These are phyloP conservation scores for Acanthococcus lagerstroemiae DNA, from an alignment of 2,888 invertebrate species.

Conservation along the genomic window DNA sequence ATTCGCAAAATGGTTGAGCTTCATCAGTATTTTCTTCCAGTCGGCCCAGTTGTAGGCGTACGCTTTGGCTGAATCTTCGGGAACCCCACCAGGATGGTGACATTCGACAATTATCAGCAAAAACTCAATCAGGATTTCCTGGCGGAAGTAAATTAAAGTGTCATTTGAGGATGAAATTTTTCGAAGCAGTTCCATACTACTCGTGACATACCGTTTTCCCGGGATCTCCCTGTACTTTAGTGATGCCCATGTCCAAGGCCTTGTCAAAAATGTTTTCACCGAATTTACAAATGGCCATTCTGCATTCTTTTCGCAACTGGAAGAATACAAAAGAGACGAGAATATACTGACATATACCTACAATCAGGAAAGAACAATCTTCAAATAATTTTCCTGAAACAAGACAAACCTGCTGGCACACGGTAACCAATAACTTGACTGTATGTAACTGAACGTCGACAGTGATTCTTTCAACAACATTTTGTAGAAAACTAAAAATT, in stretches of 20 bases:
- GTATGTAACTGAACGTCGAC: not conserved
- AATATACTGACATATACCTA: too few relatives aligned
- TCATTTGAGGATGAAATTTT: too few relatives aligned
- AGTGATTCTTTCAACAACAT: not conserved
- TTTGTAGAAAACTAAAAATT: slow-evolving; percentile 10
- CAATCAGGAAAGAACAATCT: not conserved
- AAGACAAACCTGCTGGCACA: slow-evolving; percentile 11
- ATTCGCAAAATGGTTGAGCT: slow-evolving; percentile 40
- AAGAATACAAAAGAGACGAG: not conserved
- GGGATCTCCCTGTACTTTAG: not conserved
- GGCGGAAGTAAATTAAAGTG: too few relatives aligned
- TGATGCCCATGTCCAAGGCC: not conserved
- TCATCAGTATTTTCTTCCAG: slow-evolving; percentile 44
- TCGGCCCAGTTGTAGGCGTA: slow-evolving; percentile 42
- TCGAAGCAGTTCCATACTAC: not conserved
- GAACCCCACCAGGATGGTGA: slow-evolving; percentile 14
- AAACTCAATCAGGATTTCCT: slow-evolving; percentile 10
- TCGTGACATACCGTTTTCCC: slow-evolving; percentile 1
- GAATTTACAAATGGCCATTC: slow-evolving; percentile 19
- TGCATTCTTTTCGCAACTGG: slow-evolving; percentile 21
- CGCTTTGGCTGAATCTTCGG: slow-evolving; percentile 34
- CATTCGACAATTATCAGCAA: slow-evolving; percentile 10
- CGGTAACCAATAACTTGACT: not conserved
- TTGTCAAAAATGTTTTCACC: slow-evolving; percentile 3
- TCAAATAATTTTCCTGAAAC: not conserved